Evolutionary conservation across 1,140 invertebrate species (phyloP).

Genomic region (Prorops nasuta): DNA sequence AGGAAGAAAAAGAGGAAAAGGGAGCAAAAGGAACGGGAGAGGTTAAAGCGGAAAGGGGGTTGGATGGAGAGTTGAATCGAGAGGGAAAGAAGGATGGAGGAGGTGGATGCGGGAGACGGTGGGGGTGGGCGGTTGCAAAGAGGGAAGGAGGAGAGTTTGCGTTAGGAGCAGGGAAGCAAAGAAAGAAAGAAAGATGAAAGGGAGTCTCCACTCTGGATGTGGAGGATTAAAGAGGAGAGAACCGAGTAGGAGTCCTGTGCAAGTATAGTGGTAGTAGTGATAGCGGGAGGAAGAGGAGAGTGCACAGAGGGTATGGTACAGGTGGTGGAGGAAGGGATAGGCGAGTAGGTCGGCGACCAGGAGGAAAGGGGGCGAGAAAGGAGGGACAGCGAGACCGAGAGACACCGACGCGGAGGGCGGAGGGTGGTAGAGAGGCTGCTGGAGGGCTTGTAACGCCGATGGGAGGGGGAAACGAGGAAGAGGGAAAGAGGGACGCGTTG

Average conservation of each 20-base stretch:
- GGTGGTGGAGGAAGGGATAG: neutral
- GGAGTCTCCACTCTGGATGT: neutral
- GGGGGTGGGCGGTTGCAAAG: slow-evolving; percentile 10
- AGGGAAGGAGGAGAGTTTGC: slow-evolving; percentile 9
- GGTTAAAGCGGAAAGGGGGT: neutral
- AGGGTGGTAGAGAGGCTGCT: slow-evolving; percentile 12
- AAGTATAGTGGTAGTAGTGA: slow-evolving; percentile 12
- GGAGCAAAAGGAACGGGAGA: slow-evolving; percentile 18
- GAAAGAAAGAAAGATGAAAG: slow-evolving; percentile 26
- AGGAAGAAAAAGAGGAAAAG: slow-evolving; percentile 4
- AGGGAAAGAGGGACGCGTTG: slow-evolving; percentile 10
- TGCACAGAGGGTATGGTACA: too few relatives aligned
- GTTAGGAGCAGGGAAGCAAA: slow-evolving; percentile 18
- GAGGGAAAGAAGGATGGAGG: slow-evolving; percentile 24
- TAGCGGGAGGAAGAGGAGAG: slow-evolving; percentile 11
- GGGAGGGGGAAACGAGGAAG: slow-evolving; percentile 8
- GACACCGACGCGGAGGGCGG: too few relatives aligned
- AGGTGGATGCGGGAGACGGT: slow-evolving; percentile 22
- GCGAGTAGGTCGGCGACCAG: neutral
- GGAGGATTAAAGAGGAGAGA: neutral
- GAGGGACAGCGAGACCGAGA: neutral
- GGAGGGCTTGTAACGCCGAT: slow-evolving; percentile 3
- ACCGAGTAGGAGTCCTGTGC: neutral
- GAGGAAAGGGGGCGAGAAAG: neutral
- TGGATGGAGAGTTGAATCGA: slow-evolving; percentile 1